Conservation (phyloP, 2,888 invertebrate genomes). For the Drosophila ochracea region DNA sequence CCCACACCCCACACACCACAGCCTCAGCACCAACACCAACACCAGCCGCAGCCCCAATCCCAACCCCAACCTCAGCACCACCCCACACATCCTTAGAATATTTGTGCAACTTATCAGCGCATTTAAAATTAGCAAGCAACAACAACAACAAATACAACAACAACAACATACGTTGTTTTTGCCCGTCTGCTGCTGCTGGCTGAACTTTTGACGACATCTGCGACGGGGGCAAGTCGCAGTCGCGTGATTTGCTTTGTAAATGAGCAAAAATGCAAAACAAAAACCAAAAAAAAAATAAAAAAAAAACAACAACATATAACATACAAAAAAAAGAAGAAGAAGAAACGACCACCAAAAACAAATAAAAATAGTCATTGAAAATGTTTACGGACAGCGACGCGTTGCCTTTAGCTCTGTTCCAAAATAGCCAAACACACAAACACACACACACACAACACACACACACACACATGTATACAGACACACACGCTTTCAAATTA, state of each 20-base stretch:
- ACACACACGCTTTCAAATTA: constrained; percentile 39
- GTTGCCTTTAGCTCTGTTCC: constrained; percentile 57
- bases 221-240: constrained; percentile 66
- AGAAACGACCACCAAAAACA: constrained; percentile 47
- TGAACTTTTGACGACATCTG: constrained; percentile 77
- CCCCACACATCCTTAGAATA: constrained; percentile 70
- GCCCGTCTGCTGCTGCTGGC: constrained; percentile 31
- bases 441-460: constrained; percentile 1
- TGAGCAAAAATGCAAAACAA: constrained; percentile 70
- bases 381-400: constrained; percentile 67
- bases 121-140: constrained; percentile 74
- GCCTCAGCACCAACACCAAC: constrained; percentile 16
- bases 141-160: constrained; percentile 15
- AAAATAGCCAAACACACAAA: constrained; percentile 56
- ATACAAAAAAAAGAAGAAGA: constrained; percentile 8
- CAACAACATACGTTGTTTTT: constrained; percentile 44
- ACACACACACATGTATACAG: constrained; percentile 1
- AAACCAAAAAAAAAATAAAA: constrained; percentile 45
- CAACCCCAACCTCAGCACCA: not conserved
- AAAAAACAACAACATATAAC: constrained; percentile 18
- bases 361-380: constrained; percentile 79
- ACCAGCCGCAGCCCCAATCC: not conserved
- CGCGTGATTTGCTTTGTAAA: constrained; percentile 80
- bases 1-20: not conserved
- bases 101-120: constrained; percentile 81